Base-by-base conservation (phyloP, 2,797 vertebrate genomes). In the Siniperca undulata region DNA sequence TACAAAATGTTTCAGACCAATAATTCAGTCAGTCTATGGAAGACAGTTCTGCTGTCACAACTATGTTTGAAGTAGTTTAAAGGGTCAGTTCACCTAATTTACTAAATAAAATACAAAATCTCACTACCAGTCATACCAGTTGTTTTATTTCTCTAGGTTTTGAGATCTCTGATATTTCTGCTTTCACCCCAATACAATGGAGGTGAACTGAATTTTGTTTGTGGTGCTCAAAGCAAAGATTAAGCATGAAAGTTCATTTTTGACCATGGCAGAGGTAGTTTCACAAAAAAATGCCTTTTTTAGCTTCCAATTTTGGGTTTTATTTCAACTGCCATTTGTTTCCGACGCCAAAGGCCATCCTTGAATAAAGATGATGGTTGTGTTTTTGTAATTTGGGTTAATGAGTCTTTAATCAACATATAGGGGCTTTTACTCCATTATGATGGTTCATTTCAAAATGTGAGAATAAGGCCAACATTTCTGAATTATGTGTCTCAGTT, bases 401-500 rank as follows among this genome's bases (percentile, higher is more conserved):
- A 50, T 70, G n/a, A 62, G 0, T 1, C 1, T 59, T 59, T 44
- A 27, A 44, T 66, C 44, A 72, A 12, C 3, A 16, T 24, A 5
- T 19, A 9, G 3, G 3, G 11, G 30, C 3, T 60, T 53, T 60
- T 10, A 27, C 24, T n/a, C 24, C 13, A 34, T 30, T 22, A 14
- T 50, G 24, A 0, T 4, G 52, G 5, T 62, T 14, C 2, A 5
- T 20, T 50, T 19, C 0, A 46, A 60, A 50, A 30, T n/a, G 11
- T 6, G 9, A 17, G 6, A n/a, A 60, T n/a, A 9, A 48, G 58
- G 34, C 7, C 22, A 44, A 44, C 12, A 42, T 42, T 14, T 38
- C 7, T 66, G 12, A 69, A 53, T 77, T 20, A n/a, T 65, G 14
- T 19, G 55, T 66, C 50, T 77, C 44, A 10, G 16, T 24, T 71